phyloP scores from a whole-genome alignment of 2,113 vertebrate genomes.

The Charadrius vociferus region DNA sequence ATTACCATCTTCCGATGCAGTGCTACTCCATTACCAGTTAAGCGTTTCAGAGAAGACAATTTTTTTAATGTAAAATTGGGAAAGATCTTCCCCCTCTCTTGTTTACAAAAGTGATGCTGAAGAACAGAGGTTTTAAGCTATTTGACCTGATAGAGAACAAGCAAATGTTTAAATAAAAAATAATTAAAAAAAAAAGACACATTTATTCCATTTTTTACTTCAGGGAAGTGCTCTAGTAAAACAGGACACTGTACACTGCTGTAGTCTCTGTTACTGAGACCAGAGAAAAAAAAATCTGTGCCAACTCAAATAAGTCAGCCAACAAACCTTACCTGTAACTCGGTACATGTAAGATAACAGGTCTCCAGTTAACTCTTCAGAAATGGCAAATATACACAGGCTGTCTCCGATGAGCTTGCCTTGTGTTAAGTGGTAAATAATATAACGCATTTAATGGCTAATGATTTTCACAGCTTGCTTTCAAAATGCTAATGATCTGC shows the following conservation, averaged over 20 bases:
- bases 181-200: not conserved
- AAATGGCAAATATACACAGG: not conserved
- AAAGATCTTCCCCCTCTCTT: not conserved
- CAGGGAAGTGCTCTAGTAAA: conserved; percentile 16
- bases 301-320: not conserved
- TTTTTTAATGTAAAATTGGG: not conserved
- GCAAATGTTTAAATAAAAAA: not conserved
- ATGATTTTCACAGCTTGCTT: conserved; percentile 59
- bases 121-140: conserved; percentile 25
- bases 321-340: conserved; percentile 8
- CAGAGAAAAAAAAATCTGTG: not conserved
- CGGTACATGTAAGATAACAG: not conserved
- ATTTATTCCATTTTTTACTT: not conserved
- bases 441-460: not conserved
- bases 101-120: conserved; percentile 25
- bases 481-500: conserved; percentile 25
- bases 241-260: not conserved
- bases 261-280: not conserved
- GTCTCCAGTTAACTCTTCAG: conserved; percentile 45
- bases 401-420: not conserved
- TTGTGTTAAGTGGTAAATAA: not conserved
- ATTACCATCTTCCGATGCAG: conserved; percentile 42
- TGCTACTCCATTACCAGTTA: conserved; percentile 30
- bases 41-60: conserved; percentile 16
- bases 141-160: conserved; percentile 22